phyloP scores from a whole-genome alignment of 2,797 vertebrate genomes.

The Sitta carolinensis region DNA sequence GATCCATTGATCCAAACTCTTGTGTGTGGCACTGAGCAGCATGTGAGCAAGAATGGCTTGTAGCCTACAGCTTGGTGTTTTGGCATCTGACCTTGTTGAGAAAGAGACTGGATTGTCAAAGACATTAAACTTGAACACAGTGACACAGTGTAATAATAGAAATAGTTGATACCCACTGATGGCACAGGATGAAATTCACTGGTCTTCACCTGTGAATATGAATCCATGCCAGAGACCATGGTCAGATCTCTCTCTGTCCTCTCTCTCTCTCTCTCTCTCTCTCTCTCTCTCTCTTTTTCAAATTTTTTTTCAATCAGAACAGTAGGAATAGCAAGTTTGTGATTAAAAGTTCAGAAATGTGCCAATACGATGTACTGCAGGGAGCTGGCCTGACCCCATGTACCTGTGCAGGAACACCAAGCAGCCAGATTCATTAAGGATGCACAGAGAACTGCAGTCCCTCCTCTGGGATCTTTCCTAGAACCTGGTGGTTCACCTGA shows the following conservation, averaged over 20 bases:
- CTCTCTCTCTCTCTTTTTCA: too few species aligned
- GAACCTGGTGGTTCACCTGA: background rate
- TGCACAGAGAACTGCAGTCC: background rate
- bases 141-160: background rate
- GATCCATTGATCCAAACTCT: background rate
- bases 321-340: background rate
- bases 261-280: background rate
- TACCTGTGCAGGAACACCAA: background rate
- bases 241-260: background rate
- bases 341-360: background rate
- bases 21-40: background rate
- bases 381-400: background rate
- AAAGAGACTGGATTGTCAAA: background rate
- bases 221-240: background rate
- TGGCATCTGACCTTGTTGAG: background rate
- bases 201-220: background rate
- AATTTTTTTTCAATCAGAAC: background rate
- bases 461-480: background rate
- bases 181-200: background rate
- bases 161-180: background rate
- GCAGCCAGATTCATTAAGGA: background rate
- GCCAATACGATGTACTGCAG: rapidly evolving
- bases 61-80: background rate
- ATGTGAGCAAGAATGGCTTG: background rate
- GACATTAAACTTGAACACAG: background rate